Conservation (phyloP, 2,888 invertebrate species). For the Campopleginae sp. region DNA sequence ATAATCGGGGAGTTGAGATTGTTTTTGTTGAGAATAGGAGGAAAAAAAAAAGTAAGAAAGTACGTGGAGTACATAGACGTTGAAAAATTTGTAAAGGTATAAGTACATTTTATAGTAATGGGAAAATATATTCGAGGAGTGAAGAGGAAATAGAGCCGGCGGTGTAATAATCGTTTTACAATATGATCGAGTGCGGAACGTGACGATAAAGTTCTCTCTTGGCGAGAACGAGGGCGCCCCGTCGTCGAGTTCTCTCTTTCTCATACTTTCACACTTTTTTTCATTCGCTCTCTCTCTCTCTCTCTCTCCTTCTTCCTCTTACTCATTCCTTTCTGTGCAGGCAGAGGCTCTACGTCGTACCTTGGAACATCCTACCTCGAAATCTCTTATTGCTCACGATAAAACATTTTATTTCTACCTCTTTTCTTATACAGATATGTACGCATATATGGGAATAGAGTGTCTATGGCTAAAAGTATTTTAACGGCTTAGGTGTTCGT, state of each 20-base stretch:
- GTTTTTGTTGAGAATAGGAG: constrained; percentile 55
- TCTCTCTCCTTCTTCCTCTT: constrained; percentile 2
- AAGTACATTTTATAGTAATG: constrained; percentile 37
- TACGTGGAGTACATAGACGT: not conserved
- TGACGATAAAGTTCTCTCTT: constrained; percentile 76
- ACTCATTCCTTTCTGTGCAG: constrained; percentile 30
- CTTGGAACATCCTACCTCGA: constrained; percentile 62
- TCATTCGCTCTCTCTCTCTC: not conserved
- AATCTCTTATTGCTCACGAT: constrained; percentile 74
- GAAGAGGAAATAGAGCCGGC: constrained; percentile 74
- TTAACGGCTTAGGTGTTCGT: constrained; percentile 56
- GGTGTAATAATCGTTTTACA: constrained; percentile 74
- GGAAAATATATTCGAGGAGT: constrained; percentile 49
- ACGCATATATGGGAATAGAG: constrained; percentile 37
- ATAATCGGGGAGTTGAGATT: constrained; percentile 39
- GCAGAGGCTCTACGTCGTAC: constrained; percentile 42
- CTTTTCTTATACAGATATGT: constrained; percentile 31
- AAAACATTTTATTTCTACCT: constrained; percentile 74
- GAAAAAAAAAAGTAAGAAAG: constrained; percentile 22
- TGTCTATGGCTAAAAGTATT: constrained; percentile 71
- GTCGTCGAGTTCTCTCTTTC: constrained; percentile 58
- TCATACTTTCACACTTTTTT: constrained; percentile 1
- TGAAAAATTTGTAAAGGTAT: constrained; percentile 4
- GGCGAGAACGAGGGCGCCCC: constrained; percentile 56
- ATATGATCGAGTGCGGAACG: constrained; percentile 75